Base-by-base conservation (phyloP, 1,140 invertebrate species). In the Brachionus sp. region DNA sequence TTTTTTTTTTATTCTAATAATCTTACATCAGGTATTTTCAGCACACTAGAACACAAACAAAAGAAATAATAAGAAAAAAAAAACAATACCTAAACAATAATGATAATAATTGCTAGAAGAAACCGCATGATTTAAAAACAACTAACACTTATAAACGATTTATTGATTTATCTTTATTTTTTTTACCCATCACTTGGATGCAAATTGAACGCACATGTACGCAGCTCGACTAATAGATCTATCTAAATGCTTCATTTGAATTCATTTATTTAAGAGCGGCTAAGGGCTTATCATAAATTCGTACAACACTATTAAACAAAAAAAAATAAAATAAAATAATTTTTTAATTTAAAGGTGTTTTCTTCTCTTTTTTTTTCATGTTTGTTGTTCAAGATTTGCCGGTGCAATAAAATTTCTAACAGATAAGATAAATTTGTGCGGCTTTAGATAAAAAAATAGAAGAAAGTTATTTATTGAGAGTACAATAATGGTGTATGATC, bases 151-250 rank as follows among this genome's bases (percentile, higher is more conserved):
- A 23, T 75, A 44, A 75, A 75, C 42, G 35, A 50, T 25, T 39
- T 39, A 44, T 75, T 75, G 70, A 75, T 75, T 75, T 75, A 75
- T 75, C 70, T 75, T 42, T 73, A 39, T 73, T 73, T 73, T 73
- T 73, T 75, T 75, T 75, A 75, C 70, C 70, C 70, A 75, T 75
- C 70, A 75, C 70, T 75, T 75, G 70, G 70, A 75, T 75, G 70
- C 70, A 75, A 75, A 75, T 75, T 75, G 70, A 75, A 75, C 70
- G 70, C 70, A 75, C 70, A 75, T 75, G 70, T 75, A 75, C 70
- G 19, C 37, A 46, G 33, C 35, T 70, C 64, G 64, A 66, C 33
- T 70, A 39, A 37, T 39, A 70, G 37, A 70, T 39, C 50, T 25
- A 70, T 39, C 16, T 39, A 75, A 46, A 75, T 46, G 70, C 70